Evolutionary conservation across 1,140 invertebrate species (phyloP).

Genomic region (Littorina saxatilis): DNA sequence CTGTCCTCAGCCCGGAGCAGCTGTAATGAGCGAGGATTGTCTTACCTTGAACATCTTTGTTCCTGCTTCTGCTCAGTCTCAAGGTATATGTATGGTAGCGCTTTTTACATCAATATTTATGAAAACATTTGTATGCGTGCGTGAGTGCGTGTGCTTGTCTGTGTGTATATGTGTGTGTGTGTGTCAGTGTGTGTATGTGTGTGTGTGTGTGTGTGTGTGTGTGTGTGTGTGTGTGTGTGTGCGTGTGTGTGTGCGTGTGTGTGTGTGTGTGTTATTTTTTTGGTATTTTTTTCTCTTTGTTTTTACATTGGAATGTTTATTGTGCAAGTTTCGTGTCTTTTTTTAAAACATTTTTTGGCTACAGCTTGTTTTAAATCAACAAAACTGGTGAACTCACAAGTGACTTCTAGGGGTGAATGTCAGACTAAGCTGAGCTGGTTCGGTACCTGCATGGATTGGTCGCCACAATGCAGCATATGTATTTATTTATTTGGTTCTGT

Average conservation of each 20-base stretch:
- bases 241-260: background rate
- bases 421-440: no score
- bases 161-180: background rate
- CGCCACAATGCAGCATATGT: no score
- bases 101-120: background rate
- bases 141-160: background rate
- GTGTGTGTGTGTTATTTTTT: background rate
- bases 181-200: background rate
- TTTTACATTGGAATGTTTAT: background rate
- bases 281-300: background rate
- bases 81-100: no score
- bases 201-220: no score
- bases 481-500: no score
- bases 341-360: no score
- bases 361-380: no score
- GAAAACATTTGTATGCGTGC: background rate
- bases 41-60: background rate
- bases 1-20: background rate
- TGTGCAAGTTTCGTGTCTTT: background rate
- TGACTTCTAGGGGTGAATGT: no score
- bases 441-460: no score
- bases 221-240: background rate
- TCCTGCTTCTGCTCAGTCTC: no score
- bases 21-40: slow-evolving; percentile 10
- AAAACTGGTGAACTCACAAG: no score